phyloP scores from a whole-genome alignment of 2,888 invertebrate species.

The Erebia ligea region DNA sequence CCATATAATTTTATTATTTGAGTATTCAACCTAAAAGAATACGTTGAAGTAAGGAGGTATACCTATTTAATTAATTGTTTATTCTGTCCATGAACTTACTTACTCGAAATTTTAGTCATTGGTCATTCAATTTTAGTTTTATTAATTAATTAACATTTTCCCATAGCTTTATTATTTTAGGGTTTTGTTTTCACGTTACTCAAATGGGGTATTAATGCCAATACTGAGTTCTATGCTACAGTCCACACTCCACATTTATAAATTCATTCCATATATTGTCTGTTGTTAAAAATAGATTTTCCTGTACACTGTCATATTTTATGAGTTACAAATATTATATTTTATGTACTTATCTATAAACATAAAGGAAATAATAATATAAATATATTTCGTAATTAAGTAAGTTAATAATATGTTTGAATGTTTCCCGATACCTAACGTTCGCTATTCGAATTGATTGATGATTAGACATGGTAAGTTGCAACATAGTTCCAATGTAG shows the following conservation, averaged over 20 bases:
- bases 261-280: too few relatives aligned
- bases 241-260: too few relatives aligned
- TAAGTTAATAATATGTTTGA: not conserved
- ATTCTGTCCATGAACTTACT: too few relatives aligned
- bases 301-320: not conserved
- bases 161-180: too few relatives aligned
- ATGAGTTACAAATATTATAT: not conserved
- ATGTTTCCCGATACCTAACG: not conserved
- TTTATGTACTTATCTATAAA: not conserved
- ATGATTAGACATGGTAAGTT: not conserved
- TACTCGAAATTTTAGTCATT: too few relatives aligned
- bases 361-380: not conserved
- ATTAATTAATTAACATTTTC: too few relatives aligned
- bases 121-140: too few relatives aligned
- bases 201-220: too few relatives aligned
- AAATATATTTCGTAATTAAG: constrained; percentile 1
- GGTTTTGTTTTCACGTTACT: too few relatives aligned
- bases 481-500: not conserved
- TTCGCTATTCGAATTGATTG: constrained; percentile 1
- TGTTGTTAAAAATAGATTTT: not conserved
- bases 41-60: not conserved
- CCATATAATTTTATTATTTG: not conserved
- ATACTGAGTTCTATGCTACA: too few relatives aligned
- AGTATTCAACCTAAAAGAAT: not conserved
- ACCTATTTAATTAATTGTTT: too few relatives aligned